Conservation (phyloP, 2,113 vertebrate species). For the Eulemur rufifrons region DNA sequence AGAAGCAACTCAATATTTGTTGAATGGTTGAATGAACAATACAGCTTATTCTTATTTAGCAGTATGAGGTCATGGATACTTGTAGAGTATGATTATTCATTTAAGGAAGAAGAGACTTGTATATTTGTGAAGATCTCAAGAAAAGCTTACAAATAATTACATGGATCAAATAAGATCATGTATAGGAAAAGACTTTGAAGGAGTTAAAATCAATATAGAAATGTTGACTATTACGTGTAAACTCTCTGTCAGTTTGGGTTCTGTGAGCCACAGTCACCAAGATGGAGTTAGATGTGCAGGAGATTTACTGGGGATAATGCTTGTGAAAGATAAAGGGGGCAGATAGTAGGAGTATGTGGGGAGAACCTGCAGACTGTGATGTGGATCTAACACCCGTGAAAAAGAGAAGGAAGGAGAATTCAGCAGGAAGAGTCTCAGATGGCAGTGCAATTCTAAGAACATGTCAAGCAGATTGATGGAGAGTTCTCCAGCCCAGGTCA, state of each 20-base stretch:
- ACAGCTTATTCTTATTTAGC: background rate
- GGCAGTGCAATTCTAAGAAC: background rate
- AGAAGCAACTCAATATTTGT: background rate
- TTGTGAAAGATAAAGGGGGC: background rate
- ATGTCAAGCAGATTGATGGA: background rate
- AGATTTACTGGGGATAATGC: background rate
- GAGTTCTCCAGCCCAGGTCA: background rate
- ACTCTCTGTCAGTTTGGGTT: background rate
- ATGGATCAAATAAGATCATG: background rate
- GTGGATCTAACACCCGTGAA: background rate
- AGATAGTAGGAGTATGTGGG: background rate
- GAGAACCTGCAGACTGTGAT: background rate
- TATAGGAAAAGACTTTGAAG: background rate
- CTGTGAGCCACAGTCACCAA: background rate
- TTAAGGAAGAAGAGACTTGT: constrained; percentile 14
- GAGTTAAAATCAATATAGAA: background rate
- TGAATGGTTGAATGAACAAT: background rate
- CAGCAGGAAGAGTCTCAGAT: background rate
- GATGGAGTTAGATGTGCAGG: background rate
- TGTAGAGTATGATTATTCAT: background rate
- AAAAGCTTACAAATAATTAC: background rate
- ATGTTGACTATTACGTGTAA: background rate
- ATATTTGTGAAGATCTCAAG: background rate
- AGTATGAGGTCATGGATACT: background rate
- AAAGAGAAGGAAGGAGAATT: background rate